These are phyloP conservation scores for Onychostoma macrolepis DNA, from an alignment of 2,113 vertebrate species.

Conservation along the genomic window DNA sequence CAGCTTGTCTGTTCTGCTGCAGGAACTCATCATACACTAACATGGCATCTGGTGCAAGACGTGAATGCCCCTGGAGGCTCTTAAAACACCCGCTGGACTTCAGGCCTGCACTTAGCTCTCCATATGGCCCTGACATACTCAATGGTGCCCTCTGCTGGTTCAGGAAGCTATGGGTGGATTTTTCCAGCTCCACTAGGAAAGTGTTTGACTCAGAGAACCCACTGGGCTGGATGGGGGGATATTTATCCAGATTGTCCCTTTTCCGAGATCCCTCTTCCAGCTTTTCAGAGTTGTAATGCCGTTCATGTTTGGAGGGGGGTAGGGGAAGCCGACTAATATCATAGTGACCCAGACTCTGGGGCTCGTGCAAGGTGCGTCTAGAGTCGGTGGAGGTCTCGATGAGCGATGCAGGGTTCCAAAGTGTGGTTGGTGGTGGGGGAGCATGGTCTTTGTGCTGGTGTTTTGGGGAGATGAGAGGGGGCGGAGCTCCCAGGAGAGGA, in stretches of 20 bases:
- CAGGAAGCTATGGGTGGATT: slow-evolving; percentile 88
- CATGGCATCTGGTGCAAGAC: slow-evolving; percentile 74
- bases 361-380: slow-evolving; percentile 81
- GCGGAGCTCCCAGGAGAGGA: slow-evolving; percentile 89
- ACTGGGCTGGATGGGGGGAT: slow-evolving; percentile 71
- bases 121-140: slow-evolving; percentile 77
- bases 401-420: slow-evolving; percentile 93
- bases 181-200: slow-evolving; percentile 91
- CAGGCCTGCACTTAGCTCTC: slow-evolving; percentile 71
- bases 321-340: slow-evolving; percentile 81
- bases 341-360: slow-evolving; percentile 76
- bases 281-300: slow-evolving; percentile 79
- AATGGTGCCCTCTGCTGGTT: slow-evolving; percentile 86
- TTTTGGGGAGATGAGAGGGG: slow-evolving; percentile 95
- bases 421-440: slow-evolving; percentile 81
- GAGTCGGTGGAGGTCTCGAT: slow-evolving; percentile 85
- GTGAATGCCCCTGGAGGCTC: slow-evolving; percentile 66
- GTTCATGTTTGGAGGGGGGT: slow-evolving; percentile 79
- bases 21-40: slow-evolving; percentile 92
- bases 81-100: slow-evolving; percentile 75
- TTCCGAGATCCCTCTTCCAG: slow-evolving; percentile 82
- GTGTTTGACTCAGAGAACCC: slow-evolving; percentile 80
- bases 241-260: slow-evolving; percentile 83
- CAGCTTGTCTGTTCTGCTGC: slow-evolving; percentile 88
- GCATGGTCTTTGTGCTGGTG: slow-evolving; percentile 82